A percentile compares a stretch with the other conserved stretches of the same genome.
Conservation (phyloP, 1,140 invertebrate genomes). For the Drosophila murphyi region DNA sequence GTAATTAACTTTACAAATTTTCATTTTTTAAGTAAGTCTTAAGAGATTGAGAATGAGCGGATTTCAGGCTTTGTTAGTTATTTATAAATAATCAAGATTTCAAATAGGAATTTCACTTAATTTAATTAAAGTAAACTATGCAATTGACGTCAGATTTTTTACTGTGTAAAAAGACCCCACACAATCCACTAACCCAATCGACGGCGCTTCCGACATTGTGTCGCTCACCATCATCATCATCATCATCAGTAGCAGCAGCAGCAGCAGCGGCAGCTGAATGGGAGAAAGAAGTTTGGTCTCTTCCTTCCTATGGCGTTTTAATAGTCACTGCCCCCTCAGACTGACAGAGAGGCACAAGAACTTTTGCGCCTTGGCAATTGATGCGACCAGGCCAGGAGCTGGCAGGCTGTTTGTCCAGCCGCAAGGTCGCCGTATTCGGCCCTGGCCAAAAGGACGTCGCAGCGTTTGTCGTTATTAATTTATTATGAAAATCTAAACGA, state of each 20-base stretch:
- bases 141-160: background rate
- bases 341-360: slow-evolving; percentile 22
- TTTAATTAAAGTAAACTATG: too few species aligned
- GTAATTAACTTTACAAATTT: too few species aligned
- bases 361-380: slow-evolving; percentile 67
- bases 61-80: too few species aligned
- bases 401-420: slow-evolving; percentile 30
- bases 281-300: background rate
- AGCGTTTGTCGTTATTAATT: slow-evolving; percentile 75
- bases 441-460: slow-evolving; percentile 36
- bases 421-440: slow-evolving; percentile 54
- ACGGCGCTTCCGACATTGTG: slow-evolving; percentile 34
- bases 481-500: slow-evolving; percentile 83
- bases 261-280: background rate
- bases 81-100: too few species aligned
- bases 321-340: slow-evolving; percentile 41
- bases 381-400: slow-evolving; percentile 27
- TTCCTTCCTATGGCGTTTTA: slow-evolving; percentile 23
- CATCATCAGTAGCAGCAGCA: slow-evolving; percentile 4
- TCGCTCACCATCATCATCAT: slow-evolving; percentile 45
- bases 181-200: slow-evolving; percentile 33
- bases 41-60: too few species aligned
- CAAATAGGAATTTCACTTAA: too few species aligned
- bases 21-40: too few species aligned
- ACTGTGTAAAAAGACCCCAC: background rate